These are phyloP conservation scores for Gryllus longicercus DNA, from an alignment of 2,888 invertebrate species.

Conservation along the genomic window DNA sequence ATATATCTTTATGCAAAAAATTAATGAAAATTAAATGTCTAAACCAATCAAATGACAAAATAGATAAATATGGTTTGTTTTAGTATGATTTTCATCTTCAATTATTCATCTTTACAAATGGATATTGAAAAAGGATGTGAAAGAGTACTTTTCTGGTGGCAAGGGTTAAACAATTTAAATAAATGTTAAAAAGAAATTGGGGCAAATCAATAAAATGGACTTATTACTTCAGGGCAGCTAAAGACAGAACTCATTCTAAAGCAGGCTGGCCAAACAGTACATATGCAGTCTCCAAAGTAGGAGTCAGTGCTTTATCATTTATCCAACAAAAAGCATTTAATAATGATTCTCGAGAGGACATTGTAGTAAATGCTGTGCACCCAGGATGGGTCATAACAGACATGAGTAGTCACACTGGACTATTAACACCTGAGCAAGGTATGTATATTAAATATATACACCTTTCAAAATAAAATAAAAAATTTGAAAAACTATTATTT, in stretches of 20 bases:
- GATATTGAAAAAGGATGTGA: too few relatives aligned
- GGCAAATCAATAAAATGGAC: too few relatives aligned
- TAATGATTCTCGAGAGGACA: constrained; percentile 48
- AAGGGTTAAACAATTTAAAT: too few relatives aligned
- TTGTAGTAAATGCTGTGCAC: constrained; percentile 48
- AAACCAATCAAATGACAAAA: too few relatives aligned
- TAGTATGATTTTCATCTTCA: too few relatives aligned
- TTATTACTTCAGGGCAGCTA: constrained; percentile 38
- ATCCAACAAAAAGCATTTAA: constrained; percentile 49
- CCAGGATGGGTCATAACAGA: constrained; percentile 56
- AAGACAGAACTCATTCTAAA: constrained; percentile 34
- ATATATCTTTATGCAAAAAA: too few relatives aligned
- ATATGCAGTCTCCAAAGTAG: constrained; percentile 52
- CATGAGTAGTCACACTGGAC: constrained; percentile 51
- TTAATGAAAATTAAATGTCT: too few relatives aligned
- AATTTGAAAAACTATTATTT: neutral
- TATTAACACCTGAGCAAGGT: constrained; percentile 40
- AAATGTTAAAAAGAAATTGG: too few relatives aligned
- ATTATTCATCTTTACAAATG: too few relatives aligned
- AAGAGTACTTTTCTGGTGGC: too few relatives aligned
- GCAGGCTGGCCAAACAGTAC: constrained; percentile 49
- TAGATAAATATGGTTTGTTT: too few relatives aligned
- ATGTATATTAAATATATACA: constrained; percentile 37
- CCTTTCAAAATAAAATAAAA: neutral
- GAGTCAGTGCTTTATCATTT: constrained; percentile 48